Evolutionary conservation across 2,888 invertebrate species (phyloP), one percentile per base, ranked within the genome.

Genomic region (Cyrtodaria siliqua): DNA sequence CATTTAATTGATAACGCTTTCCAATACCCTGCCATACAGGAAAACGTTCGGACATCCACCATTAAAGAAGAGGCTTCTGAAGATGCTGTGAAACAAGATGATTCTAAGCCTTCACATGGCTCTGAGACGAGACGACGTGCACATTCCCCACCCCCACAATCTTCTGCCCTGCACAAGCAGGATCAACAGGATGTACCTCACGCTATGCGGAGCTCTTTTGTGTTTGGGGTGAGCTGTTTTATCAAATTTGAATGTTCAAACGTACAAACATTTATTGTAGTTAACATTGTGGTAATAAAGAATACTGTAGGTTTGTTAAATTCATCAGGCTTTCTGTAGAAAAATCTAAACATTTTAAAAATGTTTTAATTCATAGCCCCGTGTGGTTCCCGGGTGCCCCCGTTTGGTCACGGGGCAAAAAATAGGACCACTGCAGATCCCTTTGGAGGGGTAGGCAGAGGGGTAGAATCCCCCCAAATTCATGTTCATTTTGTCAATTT

Each of bases 191-290:
- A 38, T 61, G 67, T 83, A 9, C 92, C 91, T 29, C 87, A 89
- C 26, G 90, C 92, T 16, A 90, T 91, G 86, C 84, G 91, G 63
- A 90, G 89, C 55, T 89, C 90, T 20, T 88, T 92, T 70, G 83
- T 83, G n/a, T 77, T 90, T 56, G 91, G 91, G 79, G 92, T 91
- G 72, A 79, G 89, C 86, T 59, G 6, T 26, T 12, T 16, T n/a
- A 6, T 24, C 16, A 33, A 2, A 33, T 12, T 16, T 23, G 33
- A 27, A 9, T 6, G 52, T 8, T 38, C n/a, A 33, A 24, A 29
- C 27, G 3, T 20, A 42, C 49, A 49, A 18, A 18, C 18, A 49
- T 49, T 9, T 8, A 12, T 40, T 40, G 40, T 40, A 40, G 14
- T 40, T 8, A 8, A 40, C 14, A 40, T 40, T 40, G 14, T 40